Percentiles rank a stretch among this genome's conserved stretches.
phyloP scores from a whole-genome alignment of 2,113 vertebrate species.

The Pycnonotus jocosus region DNA sequence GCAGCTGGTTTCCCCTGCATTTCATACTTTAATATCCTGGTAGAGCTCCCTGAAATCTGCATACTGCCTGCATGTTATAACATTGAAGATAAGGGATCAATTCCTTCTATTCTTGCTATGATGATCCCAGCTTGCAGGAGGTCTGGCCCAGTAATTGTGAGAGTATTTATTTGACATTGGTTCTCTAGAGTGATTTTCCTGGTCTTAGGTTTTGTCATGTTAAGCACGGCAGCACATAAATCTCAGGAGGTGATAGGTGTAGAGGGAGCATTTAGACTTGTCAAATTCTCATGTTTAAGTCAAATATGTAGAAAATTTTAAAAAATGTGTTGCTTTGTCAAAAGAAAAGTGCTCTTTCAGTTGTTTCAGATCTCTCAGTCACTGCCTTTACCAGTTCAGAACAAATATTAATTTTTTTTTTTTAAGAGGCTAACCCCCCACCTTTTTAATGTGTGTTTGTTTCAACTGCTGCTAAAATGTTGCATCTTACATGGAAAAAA shows the following conservation, averaged over 20 bases:
- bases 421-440: accelerated
- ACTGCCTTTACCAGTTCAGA: not conserved
- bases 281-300: not conserved
- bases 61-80: not conserved
- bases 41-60: not conserved
- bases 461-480: not conserved
- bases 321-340: not conserved
- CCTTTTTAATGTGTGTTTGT: not conserved
- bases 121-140: not conserved
- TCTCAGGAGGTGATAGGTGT: not conserved
- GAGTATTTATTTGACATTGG: not conserved
- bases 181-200: not conserved
- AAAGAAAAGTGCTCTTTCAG: not conserved
- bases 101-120: not conserved
- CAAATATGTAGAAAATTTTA: not conserved
- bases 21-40: accelerated
- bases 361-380: not conserved
- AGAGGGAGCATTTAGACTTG: not conserved
- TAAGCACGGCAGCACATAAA: accelerated
- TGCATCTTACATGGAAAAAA: not conserved
- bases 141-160: not conserved
- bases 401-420: too few species aligned
- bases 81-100: not conserved
- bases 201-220: not conserved
- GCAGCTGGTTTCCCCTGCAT: not conserved